Percentiles rank a stretch among this genome's conserved stretches.
Evolutionary conservation across 2,797 vertebrate species (phyloP).

Genomic region (Staurois parvus): DNA sequence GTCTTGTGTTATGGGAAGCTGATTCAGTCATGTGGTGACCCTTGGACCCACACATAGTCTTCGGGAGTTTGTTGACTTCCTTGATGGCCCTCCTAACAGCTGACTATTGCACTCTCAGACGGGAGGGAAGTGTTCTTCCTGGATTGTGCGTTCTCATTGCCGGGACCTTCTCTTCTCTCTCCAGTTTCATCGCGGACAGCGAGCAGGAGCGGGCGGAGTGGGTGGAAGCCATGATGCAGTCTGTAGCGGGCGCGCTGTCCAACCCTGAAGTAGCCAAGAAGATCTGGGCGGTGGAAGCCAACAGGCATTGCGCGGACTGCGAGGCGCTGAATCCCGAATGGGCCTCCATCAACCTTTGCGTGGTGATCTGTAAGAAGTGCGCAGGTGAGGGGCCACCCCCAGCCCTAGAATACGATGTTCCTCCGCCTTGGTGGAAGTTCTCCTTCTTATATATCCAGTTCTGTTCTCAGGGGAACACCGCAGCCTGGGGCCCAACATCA

Average conservation of each 20-base stretch:
- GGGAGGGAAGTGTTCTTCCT: no score
- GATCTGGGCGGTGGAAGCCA: slow-evolving; percentile 86
- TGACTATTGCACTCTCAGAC: no score
- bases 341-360: slow-evolving; percentile 93
- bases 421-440: no score
- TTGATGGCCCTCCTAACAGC: no score
- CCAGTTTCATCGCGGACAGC: slow-evolving; percentile 87
- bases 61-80: no score
- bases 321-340: slow-evolving; percentile 84
- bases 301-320: slow-evolving; percentile 89
- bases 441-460: not conserved
- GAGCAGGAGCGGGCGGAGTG: slow-evolving; percentile 89
- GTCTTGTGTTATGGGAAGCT: no score
- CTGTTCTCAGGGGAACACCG: slow-evolving; percentile 86
- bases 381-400: slow-evolving; percentile 78
- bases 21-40: not conserved
- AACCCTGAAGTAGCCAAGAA: slow-evolving; percentile 86
- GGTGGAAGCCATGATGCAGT: slow-evolving; percentile 88
- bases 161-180: not conserved
- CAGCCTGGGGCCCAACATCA: slow-evolving; percentile 86
- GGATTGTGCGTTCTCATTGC: no score
- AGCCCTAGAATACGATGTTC: not conserved
- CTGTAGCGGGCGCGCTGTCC: slow-evolving; percentile 88
- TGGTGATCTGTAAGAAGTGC: slow-evolving; percentile 93
- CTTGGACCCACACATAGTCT: not conserved